These are phyloP conservation scores for Drosophila nigromelanica DNA, from an alignment of 1,140 invertebrate genomes.

Conservation along the genomic window DNA sequence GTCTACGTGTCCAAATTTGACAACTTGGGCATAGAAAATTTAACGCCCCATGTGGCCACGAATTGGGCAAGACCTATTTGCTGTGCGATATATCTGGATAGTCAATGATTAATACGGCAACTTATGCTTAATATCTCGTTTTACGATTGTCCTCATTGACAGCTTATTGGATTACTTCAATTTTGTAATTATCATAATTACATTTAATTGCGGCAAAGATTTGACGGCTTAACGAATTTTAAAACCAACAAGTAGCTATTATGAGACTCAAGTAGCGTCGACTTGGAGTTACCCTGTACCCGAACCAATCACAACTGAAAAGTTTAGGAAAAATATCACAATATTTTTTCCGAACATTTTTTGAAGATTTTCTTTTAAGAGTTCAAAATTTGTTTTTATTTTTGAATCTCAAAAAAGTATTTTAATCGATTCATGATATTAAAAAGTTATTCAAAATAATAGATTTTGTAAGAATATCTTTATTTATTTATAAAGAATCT, in stretches of 20 bases:
- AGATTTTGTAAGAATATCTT: too few relatives aligned
- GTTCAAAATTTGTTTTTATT: too few relatives aligned
- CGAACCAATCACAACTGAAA: too few relatives aligned
- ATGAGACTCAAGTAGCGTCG: neutral
- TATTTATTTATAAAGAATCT: too few relatives aligned
- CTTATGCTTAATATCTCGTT: neutral
- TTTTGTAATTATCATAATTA: conserved; percentile 3
- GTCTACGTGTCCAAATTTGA: conserved; percentile 53
- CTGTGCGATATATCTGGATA: neutral
- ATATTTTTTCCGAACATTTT: too few relatives aligned
- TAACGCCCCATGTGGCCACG: conserved; percentile 38
- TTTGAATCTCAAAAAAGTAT: too few relatives aligned
- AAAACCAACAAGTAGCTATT: neutral
- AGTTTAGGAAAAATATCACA: too few relatives aligned
- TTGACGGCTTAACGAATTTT: neutral
- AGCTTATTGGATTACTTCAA: neutral
- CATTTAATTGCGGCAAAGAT: conserved; percentile 1
- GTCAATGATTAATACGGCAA: conserved; percentile 9
- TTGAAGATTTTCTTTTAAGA: too few relatives aligned
- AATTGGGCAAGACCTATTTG: conserved; percentile 27
- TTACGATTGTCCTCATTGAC: neutral
- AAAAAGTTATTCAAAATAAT: too few relatives aligned
- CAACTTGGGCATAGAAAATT: conserved; percentile 33
- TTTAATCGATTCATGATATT: too few relatives aligned
- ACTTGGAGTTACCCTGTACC: neutral